phyloP scores from a whole-genome alignment of 1,140 invertebrate species.

The Neomicropteryx cornuta region DNA sequence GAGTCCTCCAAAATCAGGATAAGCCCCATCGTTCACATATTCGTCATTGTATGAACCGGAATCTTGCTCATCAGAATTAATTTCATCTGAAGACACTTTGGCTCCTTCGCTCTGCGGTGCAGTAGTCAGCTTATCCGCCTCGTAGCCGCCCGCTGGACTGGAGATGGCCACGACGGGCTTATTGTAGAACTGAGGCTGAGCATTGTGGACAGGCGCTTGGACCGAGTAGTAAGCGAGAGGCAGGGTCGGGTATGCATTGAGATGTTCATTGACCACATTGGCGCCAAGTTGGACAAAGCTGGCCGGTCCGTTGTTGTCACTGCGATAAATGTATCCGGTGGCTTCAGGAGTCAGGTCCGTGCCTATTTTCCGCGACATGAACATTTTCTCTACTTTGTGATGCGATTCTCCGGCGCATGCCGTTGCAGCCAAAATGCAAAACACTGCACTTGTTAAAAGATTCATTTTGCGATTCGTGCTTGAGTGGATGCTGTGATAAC shows the following conservation, averaged over 20 bases:
- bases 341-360: constrained; percentile 31
- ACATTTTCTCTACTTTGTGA: constrained; percentile 29
- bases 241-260: constrained; percentile 20
- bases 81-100: constrained; percentile 20
- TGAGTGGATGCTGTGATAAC: too few relatives aligned
- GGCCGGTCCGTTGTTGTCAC: constrained; percentile 34
- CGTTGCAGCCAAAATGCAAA: too few relatives aligned
- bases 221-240: constrained; percentile 23
- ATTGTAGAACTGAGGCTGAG: constrained; percentile 21
- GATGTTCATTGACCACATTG: constrained; percentile 24
- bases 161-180: constrained; percentile 18
- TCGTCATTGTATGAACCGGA: constrained; percentile 12
- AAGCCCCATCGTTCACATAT: constrained; percentile 20
- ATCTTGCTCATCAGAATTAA: constrained; percentile 21
- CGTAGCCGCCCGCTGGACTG: too few relatives aligned
- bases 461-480: too few relatives aligned
- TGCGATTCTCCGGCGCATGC: constrained; percentile 6
- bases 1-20: constrained; percentile 13
- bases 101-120: too few relatives aligned
- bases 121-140: too few relatives aligned
- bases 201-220: constrained; percentile 19
- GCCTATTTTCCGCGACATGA: constrained; percentile 33
- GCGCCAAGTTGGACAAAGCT: constrained; percentile 34
- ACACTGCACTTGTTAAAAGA: too few relatives aligned
- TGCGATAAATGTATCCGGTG: constrained; percentile 39